Percentiles rank a stretch among this genome's conserved stretches.
Conservation (phyloP, 2,113 vertebrate genomes). For the Myotis brandtii region DNA sequence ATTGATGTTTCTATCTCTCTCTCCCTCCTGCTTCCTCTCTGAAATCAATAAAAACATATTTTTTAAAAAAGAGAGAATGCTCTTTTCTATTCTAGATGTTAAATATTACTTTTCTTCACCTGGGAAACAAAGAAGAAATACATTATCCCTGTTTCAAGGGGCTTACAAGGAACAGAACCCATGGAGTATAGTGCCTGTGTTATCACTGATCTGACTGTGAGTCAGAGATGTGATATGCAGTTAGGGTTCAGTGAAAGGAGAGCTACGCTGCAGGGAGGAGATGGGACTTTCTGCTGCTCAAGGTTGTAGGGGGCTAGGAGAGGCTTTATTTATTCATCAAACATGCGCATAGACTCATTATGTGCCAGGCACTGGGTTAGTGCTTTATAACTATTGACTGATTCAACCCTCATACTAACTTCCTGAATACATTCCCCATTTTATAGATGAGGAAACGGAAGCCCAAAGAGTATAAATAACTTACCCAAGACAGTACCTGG, state of each 20-base stretch:
- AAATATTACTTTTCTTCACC: neutral
- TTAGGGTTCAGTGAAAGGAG: neutral
- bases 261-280: rapidly evolving
- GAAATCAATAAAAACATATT: too few species aligned
- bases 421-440: neutral
- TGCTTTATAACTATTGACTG: neutral
- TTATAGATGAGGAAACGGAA: conserved; percentile 26
- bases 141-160: conserved; percentile 36
- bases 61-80: too few species aligned
- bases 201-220: neutral
- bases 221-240: neutral
- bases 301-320: neutral
- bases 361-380: neutral
- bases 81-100: neutral
- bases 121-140: neutral
- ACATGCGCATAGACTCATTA: neutral
- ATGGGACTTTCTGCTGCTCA: neutral
- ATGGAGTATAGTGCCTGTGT: neutral
- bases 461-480: neutral
- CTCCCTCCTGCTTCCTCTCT: too few species aligned
- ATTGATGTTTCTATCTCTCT: too few species aligned
- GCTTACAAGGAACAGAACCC: neutral
- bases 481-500: neutral
- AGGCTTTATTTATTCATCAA: neutral
- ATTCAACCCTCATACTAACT: neutral